Conservation (phyloP, 2,797 vertebrate species). For the Sibirionetta formosa region DNA sequence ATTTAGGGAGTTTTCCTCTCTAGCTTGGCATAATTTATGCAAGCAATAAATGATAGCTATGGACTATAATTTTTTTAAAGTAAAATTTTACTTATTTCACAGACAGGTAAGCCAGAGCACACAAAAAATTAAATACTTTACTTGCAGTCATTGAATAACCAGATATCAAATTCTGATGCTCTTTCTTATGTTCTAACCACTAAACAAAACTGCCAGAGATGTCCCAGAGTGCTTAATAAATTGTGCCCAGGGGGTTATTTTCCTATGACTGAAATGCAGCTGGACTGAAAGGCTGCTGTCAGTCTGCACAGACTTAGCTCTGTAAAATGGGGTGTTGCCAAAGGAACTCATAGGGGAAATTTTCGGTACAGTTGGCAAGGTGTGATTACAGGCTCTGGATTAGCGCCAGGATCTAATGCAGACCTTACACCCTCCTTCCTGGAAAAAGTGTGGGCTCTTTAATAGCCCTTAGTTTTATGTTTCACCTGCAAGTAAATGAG, state of each 20-base stretch:
- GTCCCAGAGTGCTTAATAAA: constrained; percentile 63
- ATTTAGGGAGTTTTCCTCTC: background rate
- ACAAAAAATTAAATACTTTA: background rate
- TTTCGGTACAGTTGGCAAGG: constrained; percentile 75
- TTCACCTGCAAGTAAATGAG: constrained; percentile 73
- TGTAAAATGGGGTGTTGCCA: constrained; percentile 69
- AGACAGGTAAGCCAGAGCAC: constrained; percentile 13
- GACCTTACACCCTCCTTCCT: constrained; percentile 73
- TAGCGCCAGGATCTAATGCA: constrained; percentile 67
- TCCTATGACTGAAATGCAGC: constrained; percentile 70
- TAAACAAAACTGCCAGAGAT: constrained; percentile 56
- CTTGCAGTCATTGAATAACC: background rate
- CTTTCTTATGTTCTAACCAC: constrained; percentile 29
- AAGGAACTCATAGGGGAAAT: constrained; percentile 69
- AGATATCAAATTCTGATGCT: constrained; percentile 36
- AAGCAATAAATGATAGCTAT: background rate
- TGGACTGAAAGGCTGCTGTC: constrained; percentile 74
- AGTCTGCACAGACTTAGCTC: constrained; percentile 63
- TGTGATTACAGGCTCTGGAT: constrained; percentile 71
- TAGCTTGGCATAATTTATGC: background rate
- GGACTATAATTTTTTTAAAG: background rate
- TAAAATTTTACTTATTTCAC: constrained; percentile 1
- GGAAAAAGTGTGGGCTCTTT: constrained; percentile 72
- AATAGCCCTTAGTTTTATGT: constrained; percentile 69
- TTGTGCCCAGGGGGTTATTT: constrained; percentile 52